Base-by-base conservation (phyloP, 2,888 invertebrate species). In the Pristionchus entomophagus region DNA sequence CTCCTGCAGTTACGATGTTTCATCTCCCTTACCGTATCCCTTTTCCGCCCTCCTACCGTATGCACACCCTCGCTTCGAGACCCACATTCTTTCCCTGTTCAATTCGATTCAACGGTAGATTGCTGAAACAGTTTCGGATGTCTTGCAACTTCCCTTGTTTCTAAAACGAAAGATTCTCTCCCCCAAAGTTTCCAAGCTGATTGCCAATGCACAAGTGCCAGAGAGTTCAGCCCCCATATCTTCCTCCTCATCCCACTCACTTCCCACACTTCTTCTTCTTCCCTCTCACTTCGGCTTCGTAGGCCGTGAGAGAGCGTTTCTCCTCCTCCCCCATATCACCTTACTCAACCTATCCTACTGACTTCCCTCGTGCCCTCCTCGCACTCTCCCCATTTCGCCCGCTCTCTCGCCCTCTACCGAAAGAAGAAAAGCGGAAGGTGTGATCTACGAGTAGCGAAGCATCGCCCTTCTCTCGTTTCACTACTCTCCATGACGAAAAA, bases 1-100 rank as follows among this genome's bases (percentile, higher is more conserved):
- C 81, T 91, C 91, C 89, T 90, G 87, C 69, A 89, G 22, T 22
- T 45, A n/a, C n/a, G n/a, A n/a, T n/a, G n/a, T n/a, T n/a, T n/a
- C n/a, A n/a, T n/a, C n/a, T n/a, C n/a, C n/a, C n/a, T n/a, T n/a
- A n/a, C n/a, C n/a, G n/a, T n/a, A n/a, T n/a, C n/a, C n/a, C n/a
- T n/a, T n/a, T n/a, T n/a, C n/a, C n/a, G n/a, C n/a, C n/a, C n/a
- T n/a, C n/a, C n/a, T n/a, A n/a, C n/a, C n/a, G n/a, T n/a, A n/a
- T n/a, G n/a, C n/a, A n/a, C n/a, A n/a, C n/a, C n/a, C n/a, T n/a
- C n/a, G n/a, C n/a, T n/a, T n/a, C n/a, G n/a, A n/a, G n/a, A n/a
- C n/a, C n/a, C n/a, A n/a, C n/a, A n/a, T n/a, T n/a, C n/a, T n/a
- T n/a, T n/a, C n/a, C n/a, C n/a, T n/a, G n/a, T n/a, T n/a, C n/a